A percentile compares a stretch with the other conserved stretches of the same genome.
Conservation (phyloP, 2,113 vertebrate genomes). For the Ptilorrhoa leucosticta region DNA sequence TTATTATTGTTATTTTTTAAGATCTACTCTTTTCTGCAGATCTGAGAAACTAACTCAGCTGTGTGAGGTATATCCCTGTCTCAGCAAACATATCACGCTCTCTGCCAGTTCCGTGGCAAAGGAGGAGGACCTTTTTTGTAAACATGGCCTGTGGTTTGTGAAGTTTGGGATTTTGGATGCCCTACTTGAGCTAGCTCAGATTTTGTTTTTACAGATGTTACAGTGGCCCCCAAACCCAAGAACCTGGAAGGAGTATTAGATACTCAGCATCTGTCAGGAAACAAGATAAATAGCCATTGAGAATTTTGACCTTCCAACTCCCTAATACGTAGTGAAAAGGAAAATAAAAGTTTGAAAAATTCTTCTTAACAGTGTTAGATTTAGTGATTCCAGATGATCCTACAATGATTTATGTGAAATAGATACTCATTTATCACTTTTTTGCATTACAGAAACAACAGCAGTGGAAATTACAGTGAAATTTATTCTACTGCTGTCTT, state of each 20-base stretch:
- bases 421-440: neutral
- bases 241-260: neutral
- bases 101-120: neutral
- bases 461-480: neutral
- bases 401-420: neutral
- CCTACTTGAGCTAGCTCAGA: neutral
- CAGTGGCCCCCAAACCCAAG: neutral
- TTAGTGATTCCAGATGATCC: neutral
- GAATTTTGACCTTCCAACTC: neutral
- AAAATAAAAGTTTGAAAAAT: neutral
- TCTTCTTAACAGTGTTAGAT: neutral
- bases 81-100: rapidly evolving
- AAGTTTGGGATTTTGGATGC: neutral
- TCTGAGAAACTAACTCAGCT: neutral
- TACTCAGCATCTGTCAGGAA: neutral
- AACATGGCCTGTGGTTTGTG: neutral
- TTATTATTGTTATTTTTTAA: constrained; percentile 7
- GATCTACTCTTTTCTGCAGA: neutral
- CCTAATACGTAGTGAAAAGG: neutral
- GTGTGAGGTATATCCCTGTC: neutral
- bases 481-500: neutral
- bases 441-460: neutral
- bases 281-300: neutral
- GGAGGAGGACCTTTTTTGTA: neutral
- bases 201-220: neutral